Evolutionary conservation across 2,888 invertebrate genomes (phyloP).

Genomic region (Cheilosia variabilis): DNA sequence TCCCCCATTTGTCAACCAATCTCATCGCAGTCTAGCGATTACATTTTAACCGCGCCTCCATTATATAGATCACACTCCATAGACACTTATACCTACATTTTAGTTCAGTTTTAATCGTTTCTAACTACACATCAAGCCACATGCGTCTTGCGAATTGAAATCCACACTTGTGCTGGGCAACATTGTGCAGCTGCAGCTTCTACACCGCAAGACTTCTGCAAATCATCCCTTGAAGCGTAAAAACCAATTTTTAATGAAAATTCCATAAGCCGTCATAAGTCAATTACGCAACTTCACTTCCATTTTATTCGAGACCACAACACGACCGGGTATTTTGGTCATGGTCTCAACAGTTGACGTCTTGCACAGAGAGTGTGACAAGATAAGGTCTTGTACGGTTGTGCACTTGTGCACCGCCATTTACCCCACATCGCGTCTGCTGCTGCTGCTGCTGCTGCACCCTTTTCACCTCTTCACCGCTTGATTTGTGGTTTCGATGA

Average conservation of each 20-base stretch:
- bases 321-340: slow-evolving; percentile 69
- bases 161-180: slow-evolving; percentile 30
- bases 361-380: slow-evolving; percentile 59
- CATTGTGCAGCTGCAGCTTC: slow-evolving; percentile 33
- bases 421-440: slow-evolving; percentile 23
- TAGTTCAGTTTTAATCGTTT: slow-evolving; percentile 42
- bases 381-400: slow-evolving; percentile 66
- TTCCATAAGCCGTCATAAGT: slow-evolving; percentile 49
- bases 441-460: slow-evolving; percentile 19
- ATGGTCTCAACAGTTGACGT: slow-evolving; percentile 57
- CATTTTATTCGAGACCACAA: slow-evolving; percentile 26
- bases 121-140: slow-evolving; percentile 3
- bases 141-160: slow-evolving; percentile 14
- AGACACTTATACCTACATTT: slow-evolving; percentile 1
- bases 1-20: slow-evolving; percentile 37
- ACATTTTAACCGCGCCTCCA: slow-evolving; percentile 43
- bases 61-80: slow-evolving; percentile 13
- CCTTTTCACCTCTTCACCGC: slow-evolving; percentile 42
- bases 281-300: slow-evolving; percentile 57
- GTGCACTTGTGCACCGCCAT: slow-evolving; percentile 57
- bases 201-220: slow-evolving; percentile 46
- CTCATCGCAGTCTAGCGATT: slow-evolving; percentile 58
- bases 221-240: slow-evolving; percentile 69
- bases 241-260: slow-evolving; percentile 40
- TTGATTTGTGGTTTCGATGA: slow-evolving; percentile 71